Conservation (phyloP, 2,113 vertebrate species). For the Propithecus coquereli region DNA sequence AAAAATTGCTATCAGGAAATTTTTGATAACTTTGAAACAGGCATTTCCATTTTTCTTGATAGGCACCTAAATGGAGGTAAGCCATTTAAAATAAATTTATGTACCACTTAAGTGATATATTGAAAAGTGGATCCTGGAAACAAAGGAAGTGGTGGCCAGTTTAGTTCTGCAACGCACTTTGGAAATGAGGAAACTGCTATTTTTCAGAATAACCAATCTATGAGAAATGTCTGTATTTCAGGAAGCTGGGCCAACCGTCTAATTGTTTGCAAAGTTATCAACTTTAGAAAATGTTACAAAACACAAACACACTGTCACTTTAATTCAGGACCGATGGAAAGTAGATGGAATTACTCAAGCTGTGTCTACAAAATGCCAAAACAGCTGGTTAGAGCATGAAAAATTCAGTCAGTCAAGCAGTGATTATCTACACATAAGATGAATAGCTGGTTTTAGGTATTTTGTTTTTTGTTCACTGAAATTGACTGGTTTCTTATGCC, state of each 20-base stretch:
- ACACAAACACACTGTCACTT: constrained; percentile 27
- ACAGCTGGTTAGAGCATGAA: constrained; percentile 24
- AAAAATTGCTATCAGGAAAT: constrained; percentile 59
- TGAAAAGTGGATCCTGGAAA: constrained; percentile 42
- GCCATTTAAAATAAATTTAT: constrained; percentile 61
- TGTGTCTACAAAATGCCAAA: constrained; percentile 30
- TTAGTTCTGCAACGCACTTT: background rate
- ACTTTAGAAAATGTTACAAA: constrained; percentile 42
- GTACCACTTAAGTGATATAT: constrained; percentile 44
- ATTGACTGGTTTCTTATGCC: background rate
- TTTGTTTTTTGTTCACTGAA: constrained; percentile 43
- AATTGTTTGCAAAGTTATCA: constrained; percentile 55
- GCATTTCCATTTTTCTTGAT: constrained; percentile 67
- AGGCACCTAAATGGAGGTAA: constrained; percentile 55
- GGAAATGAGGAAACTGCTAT: background rate
- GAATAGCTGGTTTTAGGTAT: constrained; percentile 38
- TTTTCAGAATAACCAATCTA: background rate
- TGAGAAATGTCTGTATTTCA: constrained; percentile 16
- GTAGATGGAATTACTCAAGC: constrained; percentile 19
- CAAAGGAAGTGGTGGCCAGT: background rate
- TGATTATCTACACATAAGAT: background rate
- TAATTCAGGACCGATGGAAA: constrained; percentile 17
- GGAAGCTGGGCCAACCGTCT: background rate
- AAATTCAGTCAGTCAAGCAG: constrained; percentile 27
- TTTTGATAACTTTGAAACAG: constrained; percentile 67